Base-by-base conservation (phyloP, 2,888 invertebrate species). In the Aleiodes leptofemur region DNA sequence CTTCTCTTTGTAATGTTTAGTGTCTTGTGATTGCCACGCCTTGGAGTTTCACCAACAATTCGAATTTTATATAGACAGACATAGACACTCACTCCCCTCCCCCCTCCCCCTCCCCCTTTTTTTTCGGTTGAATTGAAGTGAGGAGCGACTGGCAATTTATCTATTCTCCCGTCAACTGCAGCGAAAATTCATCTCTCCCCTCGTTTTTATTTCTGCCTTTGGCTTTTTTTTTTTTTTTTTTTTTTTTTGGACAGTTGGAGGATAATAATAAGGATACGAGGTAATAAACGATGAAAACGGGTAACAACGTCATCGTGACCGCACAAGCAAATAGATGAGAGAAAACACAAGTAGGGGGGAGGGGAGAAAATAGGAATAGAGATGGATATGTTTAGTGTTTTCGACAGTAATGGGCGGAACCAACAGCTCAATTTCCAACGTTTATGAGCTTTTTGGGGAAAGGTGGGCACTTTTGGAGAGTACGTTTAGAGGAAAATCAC, bases 281-380 rank as follows among this genome's bases (percentile, higher is more conserved):
- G 68, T 66, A 68, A 69, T 74, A 71, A 71, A 76, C 75, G 69
- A 72, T 69, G 72, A 72, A 73, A 76, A 48, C 71, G 70, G 70
- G 74, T 71, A 76, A 76, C 72, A 77, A 75, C 76, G 68, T 76
- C 74, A 77, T 73, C 77, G 43, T 48, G 64, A 56, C 23, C 23
- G 23, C 23, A 29, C 43, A 55, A 13, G 6, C 34, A 43, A n/a
- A 9, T 43, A 14, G 48, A 29, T 4, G 55, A 53, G 53, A 31
- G 16, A 23, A 23, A 23, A 23, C 23, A 23, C 31, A 51, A 29
- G 61, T 23, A 23, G n/a, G 59, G 16, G 34, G 23, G 38, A 55
- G 57, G 66, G 68, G 69, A 51, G 55, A 43, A 70, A 70, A 70
- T 38, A 38, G 43, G 43, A 43, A 43, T 43, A 43, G 43, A 43